Percentiles rank a stretch among this genome's conserved stretches.
These are phyloP conservation scores for Narcine bancroftii DNA, from an alignment of 2,113 vertebrate genomes.

Conservation along the genomic window DNA sequence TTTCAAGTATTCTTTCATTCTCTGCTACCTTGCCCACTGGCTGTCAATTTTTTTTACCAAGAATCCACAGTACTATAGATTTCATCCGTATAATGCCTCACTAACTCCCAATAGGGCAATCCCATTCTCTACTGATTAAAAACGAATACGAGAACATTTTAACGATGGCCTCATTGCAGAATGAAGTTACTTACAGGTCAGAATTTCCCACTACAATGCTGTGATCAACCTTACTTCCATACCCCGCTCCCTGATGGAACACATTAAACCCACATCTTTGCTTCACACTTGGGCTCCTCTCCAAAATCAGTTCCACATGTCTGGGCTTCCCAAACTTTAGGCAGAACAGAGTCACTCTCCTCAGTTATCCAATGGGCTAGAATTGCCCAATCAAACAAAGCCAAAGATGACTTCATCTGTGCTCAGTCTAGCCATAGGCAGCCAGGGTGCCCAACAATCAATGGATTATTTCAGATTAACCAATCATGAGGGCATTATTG, in stretches of 20 bases:
- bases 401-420: background rate
- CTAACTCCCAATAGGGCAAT: background rate
- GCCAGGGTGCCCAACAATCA: background rate
- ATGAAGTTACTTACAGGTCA: background rate
- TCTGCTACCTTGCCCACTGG: background rate
- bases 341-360: background rate
- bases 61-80: background rate
- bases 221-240: constrained; percentile 28
- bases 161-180: background rate
- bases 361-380: background rate
- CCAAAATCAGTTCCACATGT: background rate
- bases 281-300: background rate
- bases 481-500: constrained; percentile 13
- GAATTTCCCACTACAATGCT: background rate
- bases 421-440: background rate
- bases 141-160: background rate
- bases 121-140: background rate
- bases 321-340: constrained; percentile 2
- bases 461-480: constrained; percentile 34
- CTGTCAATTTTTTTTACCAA: background rate
- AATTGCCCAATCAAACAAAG: background rate
- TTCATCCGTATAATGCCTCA: background rate
- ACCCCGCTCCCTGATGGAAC: background rate
- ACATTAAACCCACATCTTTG: constrained; percentile 30
- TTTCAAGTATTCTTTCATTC: background rate